Conservation (phyloP, 2,797 vertebrate genomes). For the Cirrhinus mrigala region DNA sequence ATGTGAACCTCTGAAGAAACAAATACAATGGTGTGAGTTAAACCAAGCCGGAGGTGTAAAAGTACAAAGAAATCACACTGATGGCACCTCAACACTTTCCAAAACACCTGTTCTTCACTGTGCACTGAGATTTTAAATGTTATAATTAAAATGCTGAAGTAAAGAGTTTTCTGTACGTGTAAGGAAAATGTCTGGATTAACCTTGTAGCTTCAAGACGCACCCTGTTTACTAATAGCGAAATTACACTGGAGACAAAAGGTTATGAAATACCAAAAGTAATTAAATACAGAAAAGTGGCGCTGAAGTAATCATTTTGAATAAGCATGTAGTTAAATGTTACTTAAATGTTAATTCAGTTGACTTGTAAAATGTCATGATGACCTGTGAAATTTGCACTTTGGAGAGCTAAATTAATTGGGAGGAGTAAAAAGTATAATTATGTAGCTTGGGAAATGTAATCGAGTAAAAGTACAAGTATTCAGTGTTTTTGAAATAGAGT, state of each 20-base stretch:
- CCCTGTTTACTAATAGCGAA: background rate
- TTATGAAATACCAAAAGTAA: background rate
- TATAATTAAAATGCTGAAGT: background rate
- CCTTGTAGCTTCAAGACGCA: background rate
- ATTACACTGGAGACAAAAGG: background rate
- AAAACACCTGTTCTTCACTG: background rate
- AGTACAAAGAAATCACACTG: background rate
- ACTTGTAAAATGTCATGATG: background rate
- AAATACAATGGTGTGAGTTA: conserved; percentile 3
- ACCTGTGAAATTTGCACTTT: background rate
- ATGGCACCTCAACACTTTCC: background rate
- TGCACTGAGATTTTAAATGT: background rate
- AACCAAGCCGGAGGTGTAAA: background rate
- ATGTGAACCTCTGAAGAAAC: background rate
- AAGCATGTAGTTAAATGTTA: conserved; percentile 1
- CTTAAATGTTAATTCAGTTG: background rate
- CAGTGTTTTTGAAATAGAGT: background rate
- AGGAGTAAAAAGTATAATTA: background rate
- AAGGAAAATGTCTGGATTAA: background rate
- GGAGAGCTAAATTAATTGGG: background rate
- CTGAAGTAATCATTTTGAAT: conserved; percentile 1
- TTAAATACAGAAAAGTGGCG: background rate
- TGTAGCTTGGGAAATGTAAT: background rate
- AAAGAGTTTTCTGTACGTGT: background rate
- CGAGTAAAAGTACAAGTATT: background rate